phyloP scores from a whole-genome alignment of 1,140 invertebrate genomes.

The Calycopis cecrops region DNA sequence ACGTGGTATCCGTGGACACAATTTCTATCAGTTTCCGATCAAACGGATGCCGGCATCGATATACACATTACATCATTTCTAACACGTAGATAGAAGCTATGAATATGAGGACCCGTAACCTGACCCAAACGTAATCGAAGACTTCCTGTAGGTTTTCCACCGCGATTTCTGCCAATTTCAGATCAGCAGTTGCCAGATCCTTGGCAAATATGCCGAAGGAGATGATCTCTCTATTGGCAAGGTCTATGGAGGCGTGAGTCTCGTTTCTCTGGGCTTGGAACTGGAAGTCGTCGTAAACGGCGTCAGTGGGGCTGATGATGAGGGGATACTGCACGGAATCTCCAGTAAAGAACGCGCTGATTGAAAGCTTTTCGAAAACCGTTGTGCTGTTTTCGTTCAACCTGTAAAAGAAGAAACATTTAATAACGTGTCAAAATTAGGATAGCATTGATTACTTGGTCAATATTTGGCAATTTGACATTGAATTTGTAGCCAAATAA shows the following conservation, averaged over 20 bases:
- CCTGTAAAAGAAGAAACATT: conserved; percentile 22
- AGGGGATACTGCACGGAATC: neutral
- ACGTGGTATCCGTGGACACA: no score
- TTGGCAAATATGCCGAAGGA: conserved; percentile 2
- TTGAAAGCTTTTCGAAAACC: neutral
- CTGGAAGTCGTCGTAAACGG: neutral
- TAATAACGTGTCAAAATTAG: no score
- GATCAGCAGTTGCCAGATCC: conserved; percentile 12
- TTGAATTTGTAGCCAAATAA: no score
- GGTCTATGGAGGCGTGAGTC: conserved; percentile 1
- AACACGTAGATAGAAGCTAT: conserved; percentile 64
- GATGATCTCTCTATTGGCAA: neutral
- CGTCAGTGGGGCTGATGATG: conserved; percentile 1
- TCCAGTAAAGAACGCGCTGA: neutral
- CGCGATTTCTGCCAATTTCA: conserved; percentile 22
- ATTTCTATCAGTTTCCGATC: no score
- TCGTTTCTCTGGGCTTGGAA: neutral
- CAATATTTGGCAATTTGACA: no score
- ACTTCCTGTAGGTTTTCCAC: conserved; percentile 50
- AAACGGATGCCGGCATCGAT: no score
- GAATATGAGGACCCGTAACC: conserved; percentile 54
- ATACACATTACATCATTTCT: conserved; percentile 70
- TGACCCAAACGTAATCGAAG: conserved; percentile 60
- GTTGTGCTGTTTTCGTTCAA: conserved; percentile 36
- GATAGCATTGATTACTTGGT: no score